A percentile compares a stretch with the other conserved stretches of the same genome.
Evolutionary conservation across 2,797 vertebrate genomes (phyloP).

Genomic region (Hapalemur alaotrensis): DNA sequence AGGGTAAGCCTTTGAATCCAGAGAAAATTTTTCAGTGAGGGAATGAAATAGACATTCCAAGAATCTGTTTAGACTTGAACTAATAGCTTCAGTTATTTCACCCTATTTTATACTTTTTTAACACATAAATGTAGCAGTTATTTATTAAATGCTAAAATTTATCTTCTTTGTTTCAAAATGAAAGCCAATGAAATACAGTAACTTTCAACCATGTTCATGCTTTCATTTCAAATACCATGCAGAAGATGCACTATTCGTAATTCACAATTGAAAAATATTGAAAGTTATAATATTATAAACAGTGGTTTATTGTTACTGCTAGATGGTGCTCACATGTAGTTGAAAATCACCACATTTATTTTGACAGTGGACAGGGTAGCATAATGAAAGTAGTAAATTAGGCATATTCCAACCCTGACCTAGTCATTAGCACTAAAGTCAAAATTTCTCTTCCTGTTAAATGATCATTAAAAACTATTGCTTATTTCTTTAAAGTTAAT

Average conservation of each 20-base stretch:
- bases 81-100: background rate
- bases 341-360: background rate
- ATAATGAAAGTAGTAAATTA: background rate
- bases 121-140: background rate
- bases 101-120: background rate
- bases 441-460: slow-evolving; percentile 23
- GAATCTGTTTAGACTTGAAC: background rate
- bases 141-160: background rate
- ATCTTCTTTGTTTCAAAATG: slow-evolving; percentile 30
- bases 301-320: background rate
- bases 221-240: background rate
- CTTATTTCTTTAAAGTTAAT: background rate
- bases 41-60: background rate
- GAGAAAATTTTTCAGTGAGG: background rate
- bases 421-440: background rate
- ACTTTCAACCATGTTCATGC: background rate
- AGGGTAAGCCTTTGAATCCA: background rate
- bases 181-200: background rate
- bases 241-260: background rate
- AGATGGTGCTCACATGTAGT: background rate
- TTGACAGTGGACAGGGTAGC: background rate
- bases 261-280: background rate
- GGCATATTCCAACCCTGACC: background rate
- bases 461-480: background rate
- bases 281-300: slow-evolving; percentile 14